Conservation (phyloP, 2,888 invertebrate genomes). For the Pocota personata region DNA sequence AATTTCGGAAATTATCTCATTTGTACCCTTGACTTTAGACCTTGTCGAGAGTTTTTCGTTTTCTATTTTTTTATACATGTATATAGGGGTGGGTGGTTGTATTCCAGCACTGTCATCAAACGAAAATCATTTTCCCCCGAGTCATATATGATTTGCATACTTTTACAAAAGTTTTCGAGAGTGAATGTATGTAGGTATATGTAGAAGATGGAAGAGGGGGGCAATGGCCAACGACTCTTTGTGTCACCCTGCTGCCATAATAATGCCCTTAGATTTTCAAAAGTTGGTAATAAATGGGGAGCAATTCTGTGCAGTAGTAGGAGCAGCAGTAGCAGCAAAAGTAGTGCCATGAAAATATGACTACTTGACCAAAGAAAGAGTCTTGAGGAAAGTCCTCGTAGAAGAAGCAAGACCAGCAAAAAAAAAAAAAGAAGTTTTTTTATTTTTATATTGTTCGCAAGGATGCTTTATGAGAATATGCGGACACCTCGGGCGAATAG, state of each 20-base stretch:
- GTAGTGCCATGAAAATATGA: constrained; percentile 57
- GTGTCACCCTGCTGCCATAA: constrained; percentile 52
- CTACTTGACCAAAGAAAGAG: constrained; percentile 62
- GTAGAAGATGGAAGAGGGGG: background rate
- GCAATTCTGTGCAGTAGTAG: constrained; percentile 45
- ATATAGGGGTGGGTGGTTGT: background rate
- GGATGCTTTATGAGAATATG: constrained; percentile 47
- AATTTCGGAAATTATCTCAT: constrained; percentile 48
- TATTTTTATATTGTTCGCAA: constrained; percentile 35
- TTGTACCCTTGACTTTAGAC: constrained; percentile 58
- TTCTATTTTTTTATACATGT: background rate
- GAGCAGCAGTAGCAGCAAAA: constrained; percentile 27
- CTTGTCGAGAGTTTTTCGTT: constrained; percentile 22
- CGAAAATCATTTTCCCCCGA: constrained; percentile 64
- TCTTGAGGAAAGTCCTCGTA: constrained; percentile 42
- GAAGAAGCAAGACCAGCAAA: constrained; percentile 7
- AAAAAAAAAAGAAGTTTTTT: background rate
- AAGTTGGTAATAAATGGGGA: constrained; percentile 66
- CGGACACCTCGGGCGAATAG: constrained; percentile 62
- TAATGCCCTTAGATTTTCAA: constrained; percentile 62
- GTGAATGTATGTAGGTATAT: background rate
- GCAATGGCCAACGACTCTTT: constrained; percentile 41
- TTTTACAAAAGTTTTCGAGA: constrained; percentile 52
- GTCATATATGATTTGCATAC: constrained; percentile 71
- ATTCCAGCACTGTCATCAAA: constrained; percentile 51